Evolutionary conservation across 2,113 vertebrate genomes (phyloP), one percentile per base, ranked within the genome.

Genomic region (Microtus richardsoni): DNA sequence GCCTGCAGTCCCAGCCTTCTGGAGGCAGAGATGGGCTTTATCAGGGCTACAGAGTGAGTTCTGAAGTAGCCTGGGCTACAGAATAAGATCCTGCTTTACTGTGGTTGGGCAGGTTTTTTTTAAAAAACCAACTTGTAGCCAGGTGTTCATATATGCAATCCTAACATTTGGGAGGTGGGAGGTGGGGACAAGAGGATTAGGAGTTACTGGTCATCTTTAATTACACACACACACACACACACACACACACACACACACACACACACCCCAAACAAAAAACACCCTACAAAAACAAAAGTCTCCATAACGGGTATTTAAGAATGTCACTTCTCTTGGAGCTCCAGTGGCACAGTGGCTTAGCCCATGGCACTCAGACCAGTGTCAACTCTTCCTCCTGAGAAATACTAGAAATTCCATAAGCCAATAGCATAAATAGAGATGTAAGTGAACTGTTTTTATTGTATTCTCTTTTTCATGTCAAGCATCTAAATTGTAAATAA

Each of bases 401-500:
- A 90, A 84, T 82, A 52, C 33, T 85, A 96, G 91, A 68, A 60
- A 52, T 77, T 5, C 58, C 70, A 6, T 80, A 71, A 62, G 58
- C 47, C 39, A 70, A 17, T 47, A 58, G n/a, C 24, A 60, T 75
- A 44, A 54, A 26, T 58, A 11, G 13, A 83, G 44, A 26, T 30
- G 39, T 80, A 54, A 62, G 30, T 82, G 54, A 85, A 91, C 19
- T 89, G 52, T 49, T 80, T 96, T 91, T 49, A 77, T 85, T 83
- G 39, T 28, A 26, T 41, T 87, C 39, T 71, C 66, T 96, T 54
- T 93, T 94, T 91, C 39, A 62, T 89, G 83, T 58, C 52, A 97
- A 62, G 47, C 66, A 89, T 95, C 88, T 87, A 91, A 91, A 66
- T 86, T 89, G 77, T 97, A 94, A 92, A 73, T 88, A 88, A 93